These are phyloP conservation scores for Alviniconcha marisindica DNA, from an alignment of 1,140 invertebrate genomes.

Conservation along the genomic window DNA sequence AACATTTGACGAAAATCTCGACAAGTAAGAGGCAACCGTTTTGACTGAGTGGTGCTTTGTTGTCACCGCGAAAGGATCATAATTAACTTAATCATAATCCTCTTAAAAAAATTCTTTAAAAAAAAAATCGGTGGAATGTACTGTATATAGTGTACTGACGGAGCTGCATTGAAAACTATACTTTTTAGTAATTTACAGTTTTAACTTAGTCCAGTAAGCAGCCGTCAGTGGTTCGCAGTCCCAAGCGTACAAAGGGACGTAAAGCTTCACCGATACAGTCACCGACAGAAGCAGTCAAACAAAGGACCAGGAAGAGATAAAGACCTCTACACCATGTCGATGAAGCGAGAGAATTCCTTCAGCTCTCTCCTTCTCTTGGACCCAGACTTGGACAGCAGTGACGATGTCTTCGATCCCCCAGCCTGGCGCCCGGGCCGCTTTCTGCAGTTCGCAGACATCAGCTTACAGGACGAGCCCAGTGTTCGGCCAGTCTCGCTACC, in stretches of 20 bases:
- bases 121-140: too few relatives aligned
- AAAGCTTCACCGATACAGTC: neutral
- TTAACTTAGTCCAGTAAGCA: too few relatives aligned
- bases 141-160: too few relatives aligned
- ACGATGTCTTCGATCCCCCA: conserved; percentile 35
- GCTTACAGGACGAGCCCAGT: conserved; percentile 6
- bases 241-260: neutral
- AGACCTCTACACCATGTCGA: conserved; percentile 33
- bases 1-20: too few relatives aligned
- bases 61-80: too few relatives aligned
- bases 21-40: too few relatives aligned
- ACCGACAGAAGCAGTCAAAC: neutral
- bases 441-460: conserved; percentile 36
- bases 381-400: conserved; percentile 11
- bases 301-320: conserved; percentile 12
- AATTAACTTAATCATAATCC: too few relatives aligned
- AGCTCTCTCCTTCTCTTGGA: neutral
- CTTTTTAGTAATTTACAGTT: too few relatives aligned
- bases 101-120: too few relatives aligned
- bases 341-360: neutral
- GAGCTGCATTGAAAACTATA: too few relatives aligned
- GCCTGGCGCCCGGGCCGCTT: conserved; percentile 35
- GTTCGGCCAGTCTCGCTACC: conserved; percentile 17
- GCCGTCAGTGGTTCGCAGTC: neutral
- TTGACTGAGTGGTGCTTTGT: too few relatives aligned